Evolutionary conservation across 2,113 vertebrate genomes (phyloP), one percentile per base, ranked within the genome.

Genomic region (Onychorhynchus coronatus): DNA sequence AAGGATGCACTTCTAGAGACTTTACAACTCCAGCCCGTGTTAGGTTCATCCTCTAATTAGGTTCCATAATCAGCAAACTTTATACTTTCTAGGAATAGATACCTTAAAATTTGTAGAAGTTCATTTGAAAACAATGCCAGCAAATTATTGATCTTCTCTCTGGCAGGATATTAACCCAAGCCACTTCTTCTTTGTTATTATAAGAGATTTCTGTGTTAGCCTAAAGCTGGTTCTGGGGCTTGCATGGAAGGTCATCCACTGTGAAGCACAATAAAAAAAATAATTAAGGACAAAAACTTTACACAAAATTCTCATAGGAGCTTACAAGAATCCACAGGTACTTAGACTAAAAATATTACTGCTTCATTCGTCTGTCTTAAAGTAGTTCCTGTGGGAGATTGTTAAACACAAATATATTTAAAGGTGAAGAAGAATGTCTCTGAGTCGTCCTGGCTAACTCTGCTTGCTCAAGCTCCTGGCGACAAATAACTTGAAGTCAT

Each of bases 31-130:
- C 75, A 91, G 46, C 27, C 19, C 63, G 93, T 52, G 71, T 65
- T 77, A 85, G 66, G 85, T 92, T 95, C 80, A 76, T 77, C 61
- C 47, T 85, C 56, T 85, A 84, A 94, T 91, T 84, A 91, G 63
- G 53, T 89, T 49, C 44, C 20, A 62, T 93, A 95, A 97, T 86
- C 89, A 89, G 73, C 39, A 91, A 91, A 85, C 72, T 92, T 52
- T 83, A 28, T 62, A 30, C 82, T 76, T 82, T 78, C 78, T 68
- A 85, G 78, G 70, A 92, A 82, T 4, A 82, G 33, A 31, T 59
- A 72, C 5, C 50, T 95, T 70, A 94, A 85, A 85, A 85, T 66
- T 35, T 94, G 73, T 91, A 66, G 78, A 88, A 90, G 52, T 72
- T 61, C 2, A 68, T 89, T 91, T 67, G 49, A 93, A 96, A 96